Conservation (phyloP, 2,888 invertebrate genomes). For the Leucoma salicis region DNA sequence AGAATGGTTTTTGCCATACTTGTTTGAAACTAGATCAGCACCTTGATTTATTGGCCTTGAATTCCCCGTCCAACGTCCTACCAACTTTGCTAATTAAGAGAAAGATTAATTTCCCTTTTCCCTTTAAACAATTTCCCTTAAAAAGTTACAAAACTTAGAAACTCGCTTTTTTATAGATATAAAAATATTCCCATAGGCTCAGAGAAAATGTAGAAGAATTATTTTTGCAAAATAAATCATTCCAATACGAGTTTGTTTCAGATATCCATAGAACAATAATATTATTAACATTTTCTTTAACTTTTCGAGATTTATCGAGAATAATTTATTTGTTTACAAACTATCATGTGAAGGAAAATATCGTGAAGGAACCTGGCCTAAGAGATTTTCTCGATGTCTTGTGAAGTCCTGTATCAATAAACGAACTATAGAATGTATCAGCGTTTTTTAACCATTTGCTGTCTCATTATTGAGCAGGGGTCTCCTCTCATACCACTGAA, state of each 20-base stretch:
- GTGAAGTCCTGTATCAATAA: too few species aligned
- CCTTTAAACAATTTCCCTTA: slow-evolving; percentile 72
- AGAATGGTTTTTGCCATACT: slow-evolving; percentile 48
- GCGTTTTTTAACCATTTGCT: too few species aligned
- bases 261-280: too few species aligned
- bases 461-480: too few species aligned
- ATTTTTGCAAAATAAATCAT: slow-evolving; percentile 15
- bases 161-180: slow-evolving; percentile 43
- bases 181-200: slow-evolving; percentile 35
- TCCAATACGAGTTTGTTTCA: slow-evolving; percentile 11
- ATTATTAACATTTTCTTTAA: too few species aligned
- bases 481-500: too few species aligned
- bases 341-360: too few species aligned
- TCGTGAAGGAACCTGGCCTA: too few species aligned
- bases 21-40: slow-evolving; percentile 59
- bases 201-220: slow-evolving; percentile 12
- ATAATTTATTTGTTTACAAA: too few species aligned
- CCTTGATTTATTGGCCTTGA: slow-evolving; percentile 77
- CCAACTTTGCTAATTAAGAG: slow-evolving; percentile 79
- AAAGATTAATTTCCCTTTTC: slow-evolving; percentile 78
- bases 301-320: too few species aligned
- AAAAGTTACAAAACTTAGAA: slow-evolving; percentile 58
- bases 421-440: too few species aligned
- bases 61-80: slow-evolving; percentile 59
- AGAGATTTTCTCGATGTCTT: too few species aligned